These are phyloP conservation scores for Corythoichthys intestinalis DNA, from an alignment of 2,113 vertebrate genomes.

Conservation along the genomic window DNA sequence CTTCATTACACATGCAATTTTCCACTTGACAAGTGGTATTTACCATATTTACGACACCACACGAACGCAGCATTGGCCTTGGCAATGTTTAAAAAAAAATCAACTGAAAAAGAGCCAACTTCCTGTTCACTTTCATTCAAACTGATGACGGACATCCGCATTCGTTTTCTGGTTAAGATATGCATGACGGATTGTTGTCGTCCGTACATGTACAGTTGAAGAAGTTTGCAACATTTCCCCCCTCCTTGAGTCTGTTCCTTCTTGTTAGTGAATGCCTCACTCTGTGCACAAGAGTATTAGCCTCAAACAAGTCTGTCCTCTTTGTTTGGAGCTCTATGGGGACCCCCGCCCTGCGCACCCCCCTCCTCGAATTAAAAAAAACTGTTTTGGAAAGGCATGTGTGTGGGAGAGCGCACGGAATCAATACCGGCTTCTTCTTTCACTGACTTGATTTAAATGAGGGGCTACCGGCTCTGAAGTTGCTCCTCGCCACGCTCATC, in stretches of 20 bases:
- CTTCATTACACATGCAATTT: too few species aligned
- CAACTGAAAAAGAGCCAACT: too few species aligned
- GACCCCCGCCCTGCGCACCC: constrained; percentile 27
- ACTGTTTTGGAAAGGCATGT: constrained; percentile 67
- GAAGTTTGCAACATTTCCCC: constrained; percentile 56
- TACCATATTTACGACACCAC: too few species aligned
- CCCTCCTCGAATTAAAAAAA: constrained; percentile 28
- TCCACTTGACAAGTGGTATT: too few species aligned
- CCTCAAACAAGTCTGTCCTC: constrained; percentile 74
- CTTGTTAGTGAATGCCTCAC: constrained; percentile 64
- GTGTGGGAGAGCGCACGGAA: constrained; percentile 58
- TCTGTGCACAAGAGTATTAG: constrained; percentile 64
- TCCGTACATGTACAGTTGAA: constrained; percentile 47
- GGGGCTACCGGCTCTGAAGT: constrained; percentile 70
- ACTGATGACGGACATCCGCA: too few species aligned
- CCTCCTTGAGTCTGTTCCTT: constrained; percentile 45
- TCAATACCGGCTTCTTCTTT: constrained; percentile 71
- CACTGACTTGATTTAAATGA: constrained; percentile 73
- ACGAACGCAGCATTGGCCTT: too few species aligned
- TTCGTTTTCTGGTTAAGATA: too few species aligned
- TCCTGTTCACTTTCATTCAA: too few species aligned
- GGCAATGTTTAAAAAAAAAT: too few species aligned
- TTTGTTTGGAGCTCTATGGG: constrained; percentile 72
- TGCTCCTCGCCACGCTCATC: constrained; percentile 70
- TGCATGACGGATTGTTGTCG: background rate